A percentile compares a stretch with the other conserved stretches of the same genome.
These are phyloP conservation scores for Odontomachus brunneus DNA, from an alignment of 1,140 invertebrate species.

Conservation along the genomic window DNA sequence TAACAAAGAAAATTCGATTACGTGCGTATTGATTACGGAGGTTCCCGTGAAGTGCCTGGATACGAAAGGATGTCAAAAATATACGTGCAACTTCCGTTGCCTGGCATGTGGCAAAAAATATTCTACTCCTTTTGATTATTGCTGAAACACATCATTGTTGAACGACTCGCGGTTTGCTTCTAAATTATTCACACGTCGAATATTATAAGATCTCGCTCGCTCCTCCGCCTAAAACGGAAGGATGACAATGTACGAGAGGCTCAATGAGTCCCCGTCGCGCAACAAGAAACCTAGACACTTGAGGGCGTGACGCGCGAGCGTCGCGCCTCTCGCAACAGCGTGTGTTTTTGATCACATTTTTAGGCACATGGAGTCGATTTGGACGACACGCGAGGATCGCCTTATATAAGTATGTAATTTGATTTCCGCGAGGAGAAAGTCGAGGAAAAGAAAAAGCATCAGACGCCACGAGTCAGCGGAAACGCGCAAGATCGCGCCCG, in stretches of 20 bases:
- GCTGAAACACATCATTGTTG: constrained; percentile 39
- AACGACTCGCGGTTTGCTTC: not conserved
- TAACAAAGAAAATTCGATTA: constrained; percentile 2
- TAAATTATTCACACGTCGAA: constrained; percentile 35
- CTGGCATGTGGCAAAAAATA: constrained; percentile 1
- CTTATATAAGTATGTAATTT: constrained; percentile 41
- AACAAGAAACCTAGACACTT: constrained; percentile 49
- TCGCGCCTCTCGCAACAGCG: constrained; percentile 52
- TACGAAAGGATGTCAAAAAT: constrained; percentile 1
- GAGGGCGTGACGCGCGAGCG: not conserved
- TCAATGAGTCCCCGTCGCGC: not conserved
- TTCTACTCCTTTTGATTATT: constrained; percentile 43
- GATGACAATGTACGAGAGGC: constrained; percentile 6
- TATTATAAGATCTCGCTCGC: not conserved
- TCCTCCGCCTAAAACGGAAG: constrained; percentile 33
- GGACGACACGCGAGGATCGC: constrained; percentile 54
- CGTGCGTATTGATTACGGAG: not conserved
- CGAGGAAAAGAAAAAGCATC: constrained; percentile 55
- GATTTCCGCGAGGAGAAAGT: constrained; percentile 65
- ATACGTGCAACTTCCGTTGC: constrained; percentile 1
- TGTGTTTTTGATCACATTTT: constrained; percentile 65
- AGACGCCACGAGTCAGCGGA: constrained; percentile 43
- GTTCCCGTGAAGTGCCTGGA: not conserved
- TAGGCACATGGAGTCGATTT: constrained; percentile 71
- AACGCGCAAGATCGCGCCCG: constrained; percentile 54